Conservation (phyloP, 1,140 invertebrate species). For the Oryctes rhinoceros region DNA sequence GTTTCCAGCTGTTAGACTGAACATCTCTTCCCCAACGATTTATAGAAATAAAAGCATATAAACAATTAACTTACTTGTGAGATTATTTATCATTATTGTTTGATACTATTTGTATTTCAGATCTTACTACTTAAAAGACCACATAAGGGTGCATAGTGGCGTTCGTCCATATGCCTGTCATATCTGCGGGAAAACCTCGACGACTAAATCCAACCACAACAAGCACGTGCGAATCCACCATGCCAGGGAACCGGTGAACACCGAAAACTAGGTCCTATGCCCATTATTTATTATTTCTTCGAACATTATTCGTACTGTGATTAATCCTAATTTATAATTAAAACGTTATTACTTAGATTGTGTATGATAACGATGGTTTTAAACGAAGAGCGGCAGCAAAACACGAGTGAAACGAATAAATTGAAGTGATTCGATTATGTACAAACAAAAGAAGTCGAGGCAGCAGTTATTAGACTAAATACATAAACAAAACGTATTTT, state of each 20-base stretch:
- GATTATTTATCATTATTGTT: too few species aligned
- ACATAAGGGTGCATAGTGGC: conserved; percentile 84
- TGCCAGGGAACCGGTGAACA: conserved; percentile 82
- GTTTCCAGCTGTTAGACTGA: too few species aligned
- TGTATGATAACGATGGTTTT: background rate
- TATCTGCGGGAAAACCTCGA: conserved; percentile 85
- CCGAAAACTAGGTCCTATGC: conserved; percentile 71
- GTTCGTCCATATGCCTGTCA: conserved; percentile 84
- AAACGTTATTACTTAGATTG: conserved; percentile 5
- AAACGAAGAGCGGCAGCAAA: too few species aligned
- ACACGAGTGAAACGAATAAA: background rate
- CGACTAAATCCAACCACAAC: conserved; percentile 88
- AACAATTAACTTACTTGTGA: too few species aligned
- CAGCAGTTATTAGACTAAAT: too few species aligned
- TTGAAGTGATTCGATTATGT: background rate
- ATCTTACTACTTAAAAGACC: conserved; percentile 87
- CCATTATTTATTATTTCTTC: background rate
- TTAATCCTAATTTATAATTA: conserved; percentile 27
- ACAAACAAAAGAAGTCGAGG: background rate
- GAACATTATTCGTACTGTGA: conserved; percentile 16
- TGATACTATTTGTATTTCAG: background rate
- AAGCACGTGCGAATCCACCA: conserved; percentile 89
- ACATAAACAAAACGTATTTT: too few species aligned
- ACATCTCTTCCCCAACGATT: too few species aligned
- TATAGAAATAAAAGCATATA: too few species aligned